Base-by-base conservation (phyloP, 2,888 invertebrate species). In the Oscheius sp. region DNA sequence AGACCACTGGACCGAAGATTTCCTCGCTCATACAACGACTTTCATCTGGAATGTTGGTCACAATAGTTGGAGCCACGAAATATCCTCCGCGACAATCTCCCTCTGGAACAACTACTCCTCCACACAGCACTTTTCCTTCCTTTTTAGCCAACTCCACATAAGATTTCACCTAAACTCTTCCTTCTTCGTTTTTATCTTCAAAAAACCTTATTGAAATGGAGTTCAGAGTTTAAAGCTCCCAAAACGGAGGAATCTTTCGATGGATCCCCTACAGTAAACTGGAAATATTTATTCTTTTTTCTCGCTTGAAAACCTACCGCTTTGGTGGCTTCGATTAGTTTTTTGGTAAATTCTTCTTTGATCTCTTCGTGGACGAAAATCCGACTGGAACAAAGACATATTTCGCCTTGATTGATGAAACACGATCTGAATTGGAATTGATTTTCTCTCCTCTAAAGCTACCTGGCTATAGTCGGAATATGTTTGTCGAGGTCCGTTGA, bases 1-100 rank as follows among this genome's bases (percentile, higher is more conserved):
- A 89, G 4, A 88, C 88, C 12, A 90, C 89, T 0, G 90, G 90
- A 0, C 90, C 90, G 82, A 90, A 90, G 37, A 90, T 90, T 79
- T 90, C 90, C 73, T 90, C 90, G 63, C 87, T 87, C 88, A 90
- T 89, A 63, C 88, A 86, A 3, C 86, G 79, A 2, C 88, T 87
- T 1, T 81, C 71, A 75, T 89, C 89, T 0, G 79, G 34, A 2
- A 90, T 78, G 29, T 86, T 87, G 0, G 87, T 85, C 10, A 90
- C 86, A 1, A 90, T 86, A 0, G 89, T 88, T 2, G 90, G 90
- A 5, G 84, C 79, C 69, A 90, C 82, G 77, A 87, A 90, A 78
- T 88, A 90, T 15, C 90, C 90, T 88, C 89, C 75, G 74, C 85
- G 80, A 70, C 86, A 86, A 31, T 81, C 72, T 0, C 85, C 83